Percentiles rank a stretch among this genome's conserved stretches.
phyloP scores from a whole-genome alignment of 2,113 vertebrate genomes.

The Sphyrna mokarran region DNA sequence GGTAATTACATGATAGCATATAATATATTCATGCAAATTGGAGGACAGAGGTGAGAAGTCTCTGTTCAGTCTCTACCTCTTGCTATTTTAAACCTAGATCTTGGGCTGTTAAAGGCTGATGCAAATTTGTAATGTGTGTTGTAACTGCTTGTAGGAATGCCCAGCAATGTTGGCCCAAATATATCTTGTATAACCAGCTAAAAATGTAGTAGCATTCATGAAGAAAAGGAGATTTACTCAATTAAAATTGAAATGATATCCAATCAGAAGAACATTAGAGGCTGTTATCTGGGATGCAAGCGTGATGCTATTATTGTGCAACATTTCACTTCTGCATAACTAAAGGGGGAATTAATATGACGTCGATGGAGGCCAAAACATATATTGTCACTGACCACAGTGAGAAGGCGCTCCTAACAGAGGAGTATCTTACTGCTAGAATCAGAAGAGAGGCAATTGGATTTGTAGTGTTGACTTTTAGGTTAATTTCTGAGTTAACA shows the following conservation, averaged over 20 bases:
- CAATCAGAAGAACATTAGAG: not conserved
- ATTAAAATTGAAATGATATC: not conserved
- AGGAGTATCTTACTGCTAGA: not conserved
- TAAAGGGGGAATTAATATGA: not conserved
- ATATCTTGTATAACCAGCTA: not conserved
- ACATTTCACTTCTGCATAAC: not conserved
- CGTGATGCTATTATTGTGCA: not conserved
- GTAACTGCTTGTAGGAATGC: not conserved
- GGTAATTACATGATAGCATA: not conserved
- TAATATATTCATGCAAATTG: not conserved
- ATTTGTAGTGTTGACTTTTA: not conserved
- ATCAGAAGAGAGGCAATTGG: not conserved
- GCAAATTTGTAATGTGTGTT: not conserved
- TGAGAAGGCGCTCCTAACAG: not conserved
- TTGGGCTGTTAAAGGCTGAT: not conserved
- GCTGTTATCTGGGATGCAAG: not conserved
- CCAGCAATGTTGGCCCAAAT: not conserved
- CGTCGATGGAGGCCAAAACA: not conserved
- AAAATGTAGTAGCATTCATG: not conserved
- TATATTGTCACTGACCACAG: not conserved
- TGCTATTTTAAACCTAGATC: not conserved
- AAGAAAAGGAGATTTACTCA: not conserved
- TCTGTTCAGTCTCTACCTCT: not conserved
- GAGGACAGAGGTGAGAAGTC: not conserved
- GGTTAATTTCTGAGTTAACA: not conserved